Evolutionary conservation across 2,113 vertebrate species (phyloP).

Genomic region (Oncorhynchus keta): DNA sequence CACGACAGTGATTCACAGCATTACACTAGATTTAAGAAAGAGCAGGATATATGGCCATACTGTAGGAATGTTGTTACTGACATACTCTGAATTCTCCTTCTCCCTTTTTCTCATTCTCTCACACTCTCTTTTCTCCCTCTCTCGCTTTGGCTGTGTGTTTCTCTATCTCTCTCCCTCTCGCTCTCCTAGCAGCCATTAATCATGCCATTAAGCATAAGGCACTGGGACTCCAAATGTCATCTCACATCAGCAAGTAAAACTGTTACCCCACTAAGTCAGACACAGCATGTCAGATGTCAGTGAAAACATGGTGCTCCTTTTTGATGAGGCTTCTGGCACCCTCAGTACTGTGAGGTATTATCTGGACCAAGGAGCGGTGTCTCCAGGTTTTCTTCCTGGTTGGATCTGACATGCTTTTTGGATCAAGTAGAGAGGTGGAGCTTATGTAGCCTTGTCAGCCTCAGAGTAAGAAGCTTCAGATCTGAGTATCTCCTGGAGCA

Average conservation of each 20-base stretch:
- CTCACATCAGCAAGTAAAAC: neutral
- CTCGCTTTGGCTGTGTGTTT: no score
- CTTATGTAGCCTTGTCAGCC: neutral
- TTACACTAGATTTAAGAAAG: neutral
- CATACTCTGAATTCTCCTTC: neutral
- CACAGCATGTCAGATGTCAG: neutral
- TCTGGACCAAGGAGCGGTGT: neutral
- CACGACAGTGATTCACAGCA: slow-evolving; percentile 40
- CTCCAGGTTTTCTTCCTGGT: neutral
- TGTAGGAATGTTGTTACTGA: neutral
- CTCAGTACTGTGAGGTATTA: neutral
- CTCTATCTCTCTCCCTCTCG: no score
- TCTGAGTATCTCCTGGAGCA: neutral
- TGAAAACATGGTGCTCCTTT: neutral
- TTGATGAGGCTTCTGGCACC: neutral
- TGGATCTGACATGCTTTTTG: neutral
- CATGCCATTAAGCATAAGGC: neutral
- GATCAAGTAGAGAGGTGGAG: neutral
- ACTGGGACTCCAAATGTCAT: neutral
- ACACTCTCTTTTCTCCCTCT: neutral
- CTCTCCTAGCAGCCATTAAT: neutral
- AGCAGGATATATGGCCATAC: neutral
- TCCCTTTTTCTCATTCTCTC: neutral
- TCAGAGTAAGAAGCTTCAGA: neutral
- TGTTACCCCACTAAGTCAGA: neutral